Evolutionary conservation across 2,113 vertebrate species (phyloP).

Genomic region (Acinonyx jubatus): DNA sequence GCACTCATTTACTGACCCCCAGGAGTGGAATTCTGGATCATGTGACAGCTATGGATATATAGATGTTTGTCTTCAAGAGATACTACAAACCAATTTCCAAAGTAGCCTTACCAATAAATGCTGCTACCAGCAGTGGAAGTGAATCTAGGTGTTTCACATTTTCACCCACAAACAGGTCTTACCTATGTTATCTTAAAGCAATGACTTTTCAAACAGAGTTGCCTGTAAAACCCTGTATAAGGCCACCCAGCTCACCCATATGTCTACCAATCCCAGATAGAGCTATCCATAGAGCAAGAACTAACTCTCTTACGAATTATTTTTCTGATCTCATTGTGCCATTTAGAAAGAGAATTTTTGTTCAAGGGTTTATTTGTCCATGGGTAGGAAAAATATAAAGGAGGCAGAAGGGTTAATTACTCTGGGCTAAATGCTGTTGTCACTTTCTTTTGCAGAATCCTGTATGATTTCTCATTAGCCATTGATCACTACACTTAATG

Average conservation of each 20-base stretch:
- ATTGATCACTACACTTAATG: constrained; percentile 9
- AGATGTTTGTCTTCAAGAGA: not conserved
- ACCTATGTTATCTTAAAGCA: not conserved
- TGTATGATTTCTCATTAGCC: constrained; percentile 7
- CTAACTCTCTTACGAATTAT: not conserved
- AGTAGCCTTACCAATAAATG: not conserved
- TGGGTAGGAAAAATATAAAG: constrained; percentile 41
- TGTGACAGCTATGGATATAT: not conserved
- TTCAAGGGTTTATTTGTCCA: not conserved
- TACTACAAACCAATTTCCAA: not conserved
- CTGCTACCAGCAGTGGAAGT: not conserved
- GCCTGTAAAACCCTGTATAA: not conserved
- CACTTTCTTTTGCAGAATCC: constrained; percentile 8
- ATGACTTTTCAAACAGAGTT: not conserved
- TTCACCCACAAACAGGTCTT: not conserved
- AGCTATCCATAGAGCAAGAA: not conserved
- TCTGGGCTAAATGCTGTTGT: not conserved
- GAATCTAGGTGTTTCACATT: not conserved
- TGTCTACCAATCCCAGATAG: not conserved
- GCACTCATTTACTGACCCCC: not conserved
- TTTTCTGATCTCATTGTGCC: not conserved
- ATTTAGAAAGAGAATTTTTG: not conserved
- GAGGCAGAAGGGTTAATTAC: constrained; percentile 39
- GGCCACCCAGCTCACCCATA: not conserved
- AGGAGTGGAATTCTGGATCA: not conserved